A percentile compares a stretch with the other conserved stretches of the same genome.
Evolutionary conservation across 92 coral and sea anemone species (phyloP).

Genomic region (Blastomussa wellsi): DNA sequence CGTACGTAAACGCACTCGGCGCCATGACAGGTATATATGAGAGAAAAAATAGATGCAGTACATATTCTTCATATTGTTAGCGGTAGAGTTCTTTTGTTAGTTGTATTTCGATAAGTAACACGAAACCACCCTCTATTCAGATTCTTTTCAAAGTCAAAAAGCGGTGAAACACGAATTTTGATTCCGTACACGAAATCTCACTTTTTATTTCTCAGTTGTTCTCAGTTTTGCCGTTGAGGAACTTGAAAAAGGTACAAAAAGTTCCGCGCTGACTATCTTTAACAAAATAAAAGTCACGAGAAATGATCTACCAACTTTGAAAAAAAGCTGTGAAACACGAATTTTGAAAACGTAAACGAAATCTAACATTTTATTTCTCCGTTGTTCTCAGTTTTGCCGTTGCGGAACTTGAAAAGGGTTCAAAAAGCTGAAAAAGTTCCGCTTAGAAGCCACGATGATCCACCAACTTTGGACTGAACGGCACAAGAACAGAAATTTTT

Average conservation of each 20-base stretch:
- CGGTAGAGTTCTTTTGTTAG: neutral
- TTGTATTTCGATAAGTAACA: neutral
- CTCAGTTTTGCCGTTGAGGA: neutral
- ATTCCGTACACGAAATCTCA: neutral
- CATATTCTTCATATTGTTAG: neutral
- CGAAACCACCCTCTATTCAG: neutral
- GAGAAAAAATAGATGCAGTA: neutral
- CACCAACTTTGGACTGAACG: no score
- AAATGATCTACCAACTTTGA: no score
- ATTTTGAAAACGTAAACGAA: no score
- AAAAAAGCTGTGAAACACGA: no score
- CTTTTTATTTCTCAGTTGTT: neutral
- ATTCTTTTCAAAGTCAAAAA: neutral
- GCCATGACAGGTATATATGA: constrained; percentile 95
- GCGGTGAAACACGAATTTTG: neutral
- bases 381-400: no score
- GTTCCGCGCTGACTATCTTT: no score
- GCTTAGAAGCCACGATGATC: no score
- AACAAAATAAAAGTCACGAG: no score
- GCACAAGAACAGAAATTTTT: no score
- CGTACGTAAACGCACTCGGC: constrained; percentile 86
- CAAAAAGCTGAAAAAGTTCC: no score
- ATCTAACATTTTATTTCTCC: no score
- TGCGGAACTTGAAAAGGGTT: no score
- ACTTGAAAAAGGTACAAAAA: neutral